Evolutionary conservation across 1,140 invertebrate genomes (phyloP), one percentile per base, ranked within the genome.

Genomic region (Panonychus citri): DNA sequence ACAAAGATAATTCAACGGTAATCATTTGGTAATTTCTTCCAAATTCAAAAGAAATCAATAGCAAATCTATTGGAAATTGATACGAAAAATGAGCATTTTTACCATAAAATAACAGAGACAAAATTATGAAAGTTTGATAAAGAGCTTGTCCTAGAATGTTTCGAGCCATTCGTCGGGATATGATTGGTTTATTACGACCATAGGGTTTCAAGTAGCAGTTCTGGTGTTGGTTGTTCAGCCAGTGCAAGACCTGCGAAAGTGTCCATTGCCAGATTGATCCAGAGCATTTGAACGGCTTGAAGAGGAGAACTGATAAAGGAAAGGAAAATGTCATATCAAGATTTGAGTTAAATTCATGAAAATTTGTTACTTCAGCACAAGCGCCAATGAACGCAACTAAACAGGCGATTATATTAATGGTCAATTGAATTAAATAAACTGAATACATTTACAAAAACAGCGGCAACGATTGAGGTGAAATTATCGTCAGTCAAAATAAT

Each of bases 401-500:
- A n/a, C n/a, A n/a, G n/a, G n/a, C n/a, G n/a, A n/a, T n/a, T n/a
- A n/a, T n/a, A n/a, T n/a, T 64, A 94, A 99, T 53, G 94, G 98
- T 69, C 99, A 99, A 60, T 99, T 77, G 71, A 99, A 99, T 69
- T 95, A 85, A 72, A 99, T 99, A 72, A 99, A 99, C 73, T 99
- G 95, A 88, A 88, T 69, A 85, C 81, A 69, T 95, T 95, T 79
- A 99, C 95, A 71, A 99, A 95, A 73, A 99, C 95, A 67, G 95
- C 95, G 61, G 95, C 81, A 50, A 99, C 95, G 73, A 99, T 99
- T 63, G 90, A 91, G 56, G 93, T 87, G 80, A 99, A 99, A 78
- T 99, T 99, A 69, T 99, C 95, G 68, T 99, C 95, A 67, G 95
- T 95, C 69, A 99, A 78, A 57, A 99, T 93, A 95, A 99, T 99